Evolutionary conservation across 1,140 invertebrate genomes (phyloP).

Genomic region (Pissodes strobi): DNA sequence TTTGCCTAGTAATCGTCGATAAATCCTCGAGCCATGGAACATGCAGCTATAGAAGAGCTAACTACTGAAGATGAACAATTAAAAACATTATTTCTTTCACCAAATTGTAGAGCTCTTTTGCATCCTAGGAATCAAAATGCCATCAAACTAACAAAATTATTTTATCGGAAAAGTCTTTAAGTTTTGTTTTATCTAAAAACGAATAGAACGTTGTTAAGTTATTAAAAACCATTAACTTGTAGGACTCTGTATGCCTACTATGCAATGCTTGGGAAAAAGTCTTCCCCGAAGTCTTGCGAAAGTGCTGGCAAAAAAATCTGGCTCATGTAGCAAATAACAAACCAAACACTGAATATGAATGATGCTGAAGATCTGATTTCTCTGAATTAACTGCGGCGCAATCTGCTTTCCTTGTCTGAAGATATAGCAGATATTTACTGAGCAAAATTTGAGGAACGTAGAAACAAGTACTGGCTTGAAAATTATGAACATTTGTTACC

Average conservation of each 20-base stretch:
- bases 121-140: background rate
- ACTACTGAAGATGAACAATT: conserved; percentile 9
- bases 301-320: conserved; percentile 25
- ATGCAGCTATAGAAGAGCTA: too few relatives aligned
- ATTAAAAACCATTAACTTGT: conserved; percentile 9
- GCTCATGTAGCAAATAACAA: background rate
- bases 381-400: conserved; percentile 8
- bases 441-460: too few relatives aligned
- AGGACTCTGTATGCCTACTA: conserved; percentile 20
- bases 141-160: conserved; percentile 2
- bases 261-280: conserved; percentile 28
- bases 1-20: too few relatives aligned
- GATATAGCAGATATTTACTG: too few relatives aligned
- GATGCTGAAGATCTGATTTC: conserved; percentile 29
- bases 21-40: too few relatives aligned
- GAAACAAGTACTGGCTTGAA: too few relatives aligned
- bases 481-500: conserved; percentile 25
- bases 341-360: conserved; percentile 16
- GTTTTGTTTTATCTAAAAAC: too few relatives aligned
- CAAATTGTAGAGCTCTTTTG: too few relatives aligned
- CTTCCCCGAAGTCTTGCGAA: conserved; percentile 13
- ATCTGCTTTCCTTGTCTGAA: conserved; percentile 20
- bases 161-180: conserved; percentile 19
- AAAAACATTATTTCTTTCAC: too few relatives aligned
- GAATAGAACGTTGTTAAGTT: background rate